Evolutionary conservation across 1,140 invertebrate species (phyloP), one percentile per base, ranked within the genome.

Genomic region (Odontomachus brunneus): DNA sequence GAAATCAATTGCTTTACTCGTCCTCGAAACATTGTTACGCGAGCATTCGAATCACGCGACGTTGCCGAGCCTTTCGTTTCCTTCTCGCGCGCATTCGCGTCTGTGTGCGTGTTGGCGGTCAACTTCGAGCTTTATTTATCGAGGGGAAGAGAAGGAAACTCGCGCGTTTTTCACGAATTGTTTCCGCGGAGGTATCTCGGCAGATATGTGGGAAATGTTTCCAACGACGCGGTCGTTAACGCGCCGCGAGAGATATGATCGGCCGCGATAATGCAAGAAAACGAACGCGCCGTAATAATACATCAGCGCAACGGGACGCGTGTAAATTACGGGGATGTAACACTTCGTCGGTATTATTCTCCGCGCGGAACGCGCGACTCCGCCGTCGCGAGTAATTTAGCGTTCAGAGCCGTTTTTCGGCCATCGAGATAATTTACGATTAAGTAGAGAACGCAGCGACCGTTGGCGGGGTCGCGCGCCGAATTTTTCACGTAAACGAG

Each of bases 1-100:
- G 59, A 89, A 88, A 89, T 90, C 88, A 89, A 90, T 90, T 90
- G 86, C 81, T 69, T 89, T 85, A 81, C 53, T 84, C 86, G 71
- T 74, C 48, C 76, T 85, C 69, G 84, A 85, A 86, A 86, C 63
- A 86, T 75, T 78, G 82, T 86, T 88, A 86, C 84, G 80, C 67
- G 82, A 87, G 81, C 69, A 85, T 84, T 89, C 87, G 81, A 87
- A 87, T 85, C 87, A 89, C 83, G 80, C 80, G 75, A 84, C 51
- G 83, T 44, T 7, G 38, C 4, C 38, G 38, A 3, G 38, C 38
- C 38, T 44, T 44, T 44, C 38, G 9, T 44, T 44, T 44, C 38
- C 38, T 44, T 11, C 9, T 44, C 38, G 3, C 38, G 38, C 9
- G 38, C 38, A 3, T 3, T 11, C 38, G 9, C 38, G 38, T 44